Conservation (phyloP, 2,797 vertebrate species). For the Ataeniobius toweri region DNA sequence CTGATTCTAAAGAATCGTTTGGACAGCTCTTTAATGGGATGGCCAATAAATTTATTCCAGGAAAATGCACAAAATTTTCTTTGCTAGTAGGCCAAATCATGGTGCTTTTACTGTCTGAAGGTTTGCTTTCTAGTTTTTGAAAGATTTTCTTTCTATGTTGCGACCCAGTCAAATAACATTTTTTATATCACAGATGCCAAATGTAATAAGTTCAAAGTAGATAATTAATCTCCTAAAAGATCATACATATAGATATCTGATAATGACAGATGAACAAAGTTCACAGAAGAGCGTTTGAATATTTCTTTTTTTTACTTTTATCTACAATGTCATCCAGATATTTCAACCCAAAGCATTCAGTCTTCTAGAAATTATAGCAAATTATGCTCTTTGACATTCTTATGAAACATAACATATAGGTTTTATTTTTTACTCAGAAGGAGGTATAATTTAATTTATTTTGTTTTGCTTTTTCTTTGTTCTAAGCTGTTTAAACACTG, state of each 20-base stretch:
- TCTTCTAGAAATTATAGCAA: background rate
- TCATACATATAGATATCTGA: no score
- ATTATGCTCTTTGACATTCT: background rate
- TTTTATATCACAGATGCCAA: background rate
- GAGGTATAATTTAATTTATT: no score
- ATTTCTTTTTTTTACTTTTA: background rate
- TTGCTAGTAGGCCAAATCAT: background rate
- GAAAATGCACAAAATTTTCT: background rate
- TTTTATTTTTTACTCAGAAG: background rate
- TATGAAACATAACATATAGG: no score
- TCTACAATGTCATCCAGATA: background rate
- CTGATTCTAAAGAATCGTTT: background rate
- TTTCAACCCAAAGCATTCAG: background rate
- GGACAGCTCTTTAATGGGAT: background rate
- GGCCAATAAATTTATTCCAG: background rate
- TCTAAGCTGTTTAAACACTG: background rate
- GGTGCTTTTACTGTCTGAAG: slow-evolving; percentile 5
- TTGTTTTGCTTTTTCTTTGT: background rate
- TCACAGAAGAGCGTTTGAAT: background rate
- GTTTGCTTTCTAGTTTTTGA: background rate
- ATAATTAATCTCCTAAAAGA: background rate
- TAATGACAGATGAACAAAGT: background rate
- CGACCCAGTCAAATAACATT: background rate
- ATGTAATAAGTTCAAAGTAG: background rate
- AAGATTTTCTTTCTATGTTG: background rate